A percentile compares a stretch with the other conserved stretches of the same genome.
These are phyloP conservation scores for Chiloscyllium punctatum DNA, from an alignment of 2,797 vertebrate species.

Conservation along the genomic window DNA sequence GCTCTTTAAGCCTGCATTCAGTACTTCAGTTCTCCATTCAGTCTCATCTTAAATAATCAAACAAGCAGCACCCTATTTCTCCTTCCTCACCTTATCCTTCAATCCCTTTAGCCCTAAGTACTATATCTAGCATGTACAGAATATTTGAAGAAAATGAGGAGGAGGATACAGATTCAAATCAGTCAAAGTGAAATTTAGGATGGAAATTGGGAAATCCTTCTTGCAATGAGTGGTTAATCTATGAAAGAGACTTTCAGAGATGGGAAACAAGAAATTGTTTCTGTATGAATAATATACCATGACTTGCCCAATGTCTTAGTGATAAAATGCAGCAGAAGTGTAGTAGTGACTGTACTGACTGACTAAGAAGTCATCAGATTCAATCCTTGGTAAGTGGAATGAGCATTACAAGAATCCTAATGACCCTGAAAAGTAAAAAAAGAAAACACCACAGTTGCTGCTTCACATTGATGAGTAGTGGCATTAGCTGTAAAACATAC, in stretches of 20 bases:
- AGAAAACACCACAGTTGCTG: neutral
- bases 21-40: too few relatives aligned
- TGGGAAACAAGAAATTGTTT: neutral
- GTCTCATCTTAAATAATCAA: too few relatives aligned
- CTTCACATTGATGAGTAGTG: neutral
- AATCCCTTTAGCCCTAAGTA: too few relatives aligned
- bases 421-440: too few relatives aligned
- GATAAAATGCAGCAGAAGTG: neutral
- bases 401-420: neutral
- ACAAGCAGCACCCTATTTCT: too few relatives aligned
- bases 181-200: neutral
- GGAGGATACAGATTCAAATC: too few relatives aligned
- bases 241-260: neutral
- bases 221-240: neutral
- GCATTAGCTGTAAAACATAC: neutral
- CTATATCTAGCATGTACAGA: too few relatives aligned
- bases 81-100: too few relatives aligned
- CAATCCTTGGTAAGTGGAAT: neutral
- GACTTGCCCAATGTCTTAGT: neutral
- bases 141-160: too few relatives aligned
- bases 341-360: neutral
- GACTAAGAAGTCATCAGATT: neutral
- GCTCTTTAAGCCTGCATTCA: too few relatives aligned
- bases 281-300: neutral
- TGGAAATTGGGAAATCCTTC: neutral